Evolutionary conservation across 2,113 vertebrate species (phyloP).

Genomic region (Smithornis capensis): DNA sequence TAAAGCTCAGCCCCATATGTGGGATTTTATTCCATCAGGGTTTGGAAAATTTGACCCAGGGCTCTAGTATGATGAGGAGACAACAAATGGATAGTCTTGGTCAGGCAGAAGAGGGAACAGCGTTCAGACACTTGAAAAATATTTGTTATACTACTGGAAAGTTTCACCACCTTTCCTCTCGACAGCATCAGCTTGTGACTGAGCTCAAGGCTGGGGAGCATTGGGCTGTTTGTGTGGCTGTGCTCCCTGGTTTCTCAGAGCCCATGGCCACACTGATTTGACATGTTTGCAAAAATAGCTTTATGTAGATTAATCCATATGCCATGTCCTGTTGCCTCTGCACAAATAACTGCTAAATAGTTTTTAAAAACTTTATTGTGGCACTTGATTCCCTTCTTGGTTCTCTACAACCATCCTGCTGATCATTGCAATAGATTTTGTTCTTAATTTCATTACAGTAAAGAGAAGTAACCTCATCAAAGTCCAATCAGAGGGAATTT

Average conservation of each 20-base stretch:
- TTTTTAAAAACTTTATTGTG: not conserved
- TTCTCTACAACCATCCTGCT: not conserved
- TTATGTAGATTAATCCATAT: not conserved
- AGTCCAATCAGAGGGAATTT: not conserved
- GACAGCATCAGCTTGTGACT: not conserved
- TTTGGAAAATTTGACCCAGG: not conserved
- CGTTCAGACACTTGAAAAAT: not conserved
- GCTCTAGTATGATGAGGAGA: not conserved
- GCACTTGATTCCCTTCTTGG: not conserved
- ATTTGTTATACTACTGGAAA: not conserved
- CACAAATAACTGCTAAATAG: not conserved
- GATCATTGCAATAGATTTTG: not conserved
- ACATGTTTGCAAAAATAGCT: not conserved
- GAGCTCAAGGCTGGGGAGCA: fast-evolving
- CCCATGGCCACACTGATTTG: not conserved
- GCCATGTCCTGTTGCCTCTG: not conserved
- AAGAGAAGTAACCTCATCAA: not conserved
- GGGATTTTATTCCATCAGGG: not conserved
- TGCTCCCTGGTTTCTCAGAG: not conserved
- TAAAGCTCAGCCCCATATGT: not conserved
- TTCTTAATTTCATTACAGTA: not conserved
- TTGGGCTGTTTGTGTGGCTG: fast-evolving
- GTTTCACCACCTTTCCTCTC: not conserved
- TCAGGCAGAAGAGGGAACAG: not conserved
- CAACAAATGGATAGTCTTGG: not conserved